These are phyloP conservation scores for Araneus ventricosus DNA, from an alignment of 1,140 invertebrate species.

Conservation along the genomic window DNA sequence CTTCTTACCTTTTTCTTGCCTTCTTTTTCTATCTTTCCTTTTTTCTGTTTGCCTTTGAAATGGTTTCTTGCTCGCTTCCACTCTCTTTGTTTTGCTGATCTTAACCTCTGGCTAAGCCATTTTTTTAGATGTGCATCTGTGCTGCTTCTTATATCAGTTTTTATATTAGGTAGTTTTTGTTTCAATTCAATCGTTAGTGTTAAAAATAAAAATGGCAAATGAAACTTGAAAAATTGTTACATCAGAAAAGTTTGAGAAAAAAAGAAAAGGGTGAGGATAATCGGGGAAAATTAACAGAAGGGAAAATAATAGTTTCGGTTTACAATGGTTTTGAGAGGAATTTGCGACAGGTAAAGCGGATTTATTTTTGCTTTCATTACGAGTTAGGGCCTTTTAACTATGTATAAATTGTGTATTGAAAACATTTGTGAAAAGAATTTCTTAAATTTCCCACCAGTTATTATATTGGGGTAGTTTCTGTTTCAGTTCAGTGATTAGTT, in stretches of 20 bases:
- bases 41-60: slow-evolving; percentile 64
- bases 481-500: too few species aligned
- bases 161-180: neutral
- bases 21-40: neutral
- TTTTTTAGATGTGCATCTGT: slow-evolving; percentile 8
- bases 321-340: neutral
- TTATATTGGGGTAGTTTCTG: too few species aligned
- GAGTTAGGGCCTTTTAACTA: too few species aligned
- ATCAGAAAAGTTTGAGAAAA: neutral
- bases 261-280: neutral
- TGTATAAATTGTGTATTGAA: too few species aligned
- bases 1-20: neutral
- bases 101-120: slow-evolving; percentile 30
- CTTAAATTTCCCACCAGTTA: too few species aligned
- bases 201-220: slow-evolving; percentile 27
- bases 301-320: neutral
- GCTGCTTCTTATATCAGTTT: neutral
- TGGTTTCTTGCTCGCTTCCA: slow-evolving; percentile 45
- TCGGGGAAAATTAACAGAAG: neutral
- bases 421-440: too few species aligned
- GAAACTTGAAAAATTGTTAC: neutral
- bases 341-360: neutral
- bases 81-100: slow-evolving; percentile 58
- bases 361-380: too few species aligned
- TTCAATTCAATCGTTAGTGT: neutral